Conservation (phyloP, 2,113 vertebrate genomes). For the Colossoma macropomum region DNA sequence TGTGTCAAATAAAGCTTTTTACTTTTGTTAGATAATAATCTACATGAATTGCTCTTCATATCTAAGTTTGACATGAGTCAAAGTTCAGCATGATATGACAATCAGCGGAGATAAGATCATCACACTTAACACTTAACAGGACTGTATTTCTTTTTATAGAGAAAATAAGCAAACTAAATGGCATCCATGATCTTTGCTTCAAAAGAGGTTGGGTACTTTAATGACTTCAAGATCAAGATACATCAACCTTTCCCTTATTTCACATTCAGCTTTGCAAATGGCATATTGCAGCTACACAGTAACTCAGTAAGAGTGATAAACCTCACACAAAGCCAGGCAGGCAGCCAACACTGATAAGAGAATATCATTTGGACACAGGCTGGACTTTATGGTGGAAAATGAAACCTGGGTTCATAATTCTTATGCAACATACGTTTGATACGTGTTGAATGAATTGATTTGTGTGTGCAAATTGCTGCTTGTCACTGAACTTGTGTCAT, state of each 20-base stretch:
- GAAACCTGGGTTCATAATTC: background rate
- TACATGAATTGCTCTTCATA: background rate
- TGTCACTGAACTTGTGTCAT: background rate
- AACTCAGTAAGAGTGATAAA: slow-evolving; percentile 16
- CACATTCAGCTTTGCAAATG: background rate
- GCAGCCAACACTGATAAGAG: slow-evolving; percentile 33
- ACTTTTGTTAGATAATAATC: background rate
- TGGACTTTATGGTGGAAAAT: slow-evolving; percentile 12
- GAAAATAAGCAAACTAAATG: background rate
- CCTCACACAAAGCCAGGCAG: slow-evolving; percentile 11
- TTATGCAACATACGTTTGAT: background rate
- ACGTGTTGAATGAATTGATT: background rate
- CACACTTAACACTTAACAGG: background rate
- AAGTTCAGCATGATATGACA: background rate
- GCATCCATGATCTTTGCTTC: background rate
- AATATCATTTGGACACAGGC: background rate
- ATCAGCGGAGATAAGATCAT: background rate
- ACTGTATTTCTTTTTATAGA: too few relatives aligned
- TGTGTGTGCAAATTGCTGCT: background rate
- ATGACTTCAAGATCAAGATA: slow-evolving; percentile 2
- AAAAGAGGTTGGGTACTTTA: slow-evolving; percentile 13
- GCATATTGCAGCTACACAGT: background rate
- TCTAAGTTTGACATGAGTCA: background rate
- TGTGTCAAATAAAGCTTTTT: slow-evolving; percentile 21
- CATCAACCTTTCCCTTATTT: background rate